phyloP scores from a whole-genome alignment of 2,888 invertebrate species.

The Chymomyza caudatula region DNA sequence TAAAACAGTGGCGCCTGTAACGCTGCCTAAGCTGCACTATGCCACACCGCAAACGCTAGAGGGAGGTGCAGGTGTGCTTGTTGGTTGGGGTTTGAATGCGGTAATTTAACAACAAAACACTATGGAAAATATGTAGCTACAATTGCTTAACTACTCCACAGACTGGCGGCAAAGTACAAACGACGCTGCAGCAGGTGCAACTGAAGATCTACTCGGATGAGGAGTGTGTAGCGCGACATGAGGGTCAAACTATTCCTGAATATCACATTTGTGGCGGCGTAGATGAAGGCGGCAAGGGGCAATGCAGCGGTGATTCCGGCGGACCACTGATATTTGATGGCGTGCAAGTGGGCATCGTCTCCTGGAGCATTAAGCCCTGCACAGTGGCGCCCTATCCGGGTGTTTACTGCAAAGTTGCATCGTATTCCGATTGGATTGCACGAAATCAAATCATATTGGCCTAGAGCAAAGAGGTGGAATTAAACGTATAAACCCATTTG shows the following conservation, averaged over 20 bases:
- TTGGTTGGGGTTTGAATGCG: conserved; percentile 75
- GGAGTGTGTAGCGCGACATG: conserved; percentile 71
- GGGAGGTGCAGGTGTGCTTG: conserved; percentile 56
- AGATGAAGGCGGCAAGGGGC: conserved; percentile 70
- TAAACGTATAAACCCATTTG: neutral
- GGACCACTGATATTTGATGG: conserved; percentile 71
- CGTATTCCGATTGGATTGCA: conserved; percentile 73
- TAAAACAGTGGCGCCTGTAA: conserved; percentile 59
- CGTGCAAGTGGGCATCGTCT: conserved; percentile 77
- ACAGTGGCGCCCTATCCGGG: conserved; percentile 76
- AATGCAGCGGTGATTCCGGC: conserved; percentile 76
- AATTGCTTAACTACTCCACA: conserved; percentile 32
- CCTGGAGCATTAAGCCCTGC: conserved; percentile 79
- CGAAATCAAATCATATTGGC: conserved; percentile 52
- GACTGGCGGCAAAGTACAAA: conserved; percentile 73
- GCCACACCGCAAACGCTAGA: conserved; percentile 54
- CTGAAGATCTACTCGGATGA: conserved; percentile 75
- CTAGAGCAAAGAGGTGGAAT: conserved; percentile 13
- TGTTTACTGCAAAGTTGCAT: conserved; percentile 77
- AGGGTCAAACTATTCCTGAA: conserved; percentile 47
- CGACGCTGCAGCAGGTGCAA: conserved; percentile 74
- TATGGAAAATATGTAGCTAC: neutral
- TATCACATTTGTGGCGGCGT: conserved; percentile 78
- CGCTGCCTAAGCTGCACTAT: conserved; percentile 57
- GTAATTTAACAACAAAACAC: conserved; percentile 35